A percentile compares a stretch with the other conserved stretches of the same genome.
Evolutionary conservation across 1,140 invertebrate species (phyloP).

Genomic region (Euglossa dilemma): DNA sequence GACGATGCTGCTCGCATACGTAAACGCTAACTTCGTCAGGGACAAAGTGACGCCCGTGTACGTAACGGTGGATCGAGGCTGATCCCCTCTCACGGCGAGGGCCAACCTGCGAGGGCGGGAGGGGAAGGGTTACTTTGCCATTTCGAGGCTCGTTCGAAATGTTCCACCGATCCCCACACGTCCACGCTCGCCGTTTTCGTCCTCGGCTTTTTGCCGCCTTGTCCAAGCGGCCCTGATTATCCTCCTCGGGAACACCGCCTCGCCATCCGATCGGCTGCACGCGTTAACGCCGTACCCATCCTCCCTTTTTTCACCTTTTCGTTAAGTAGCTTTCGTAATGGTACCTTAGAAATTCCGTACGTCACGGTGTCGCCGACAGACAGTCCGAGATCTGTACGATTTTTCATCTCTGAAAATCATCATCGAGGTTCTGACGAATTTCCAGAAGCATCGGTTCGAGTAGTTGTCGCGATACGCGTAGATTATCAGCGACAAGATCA

Average conservation of each 20-base stretch:
- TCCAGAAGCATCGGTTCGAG: too few species aligned
- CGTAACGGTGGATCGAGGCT: constrained; percentile 19
- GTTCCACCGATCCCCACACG: constrained; percentile 28
- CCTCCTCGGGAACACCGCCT: too few species aligned
- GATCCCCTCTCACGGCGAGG: background rate
- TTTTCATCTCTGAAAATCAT: too few species aligned
- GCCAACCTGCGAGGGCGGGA: background rate
- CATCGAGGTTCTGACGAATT: too few species aligned
- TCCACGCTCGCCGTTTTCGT: constrained; percentile 43
- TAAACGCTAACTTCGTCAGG: constrained; percentile 74
- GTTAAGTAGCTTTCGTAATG: too few species aligned
- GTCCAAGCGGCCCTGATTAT: background rate
- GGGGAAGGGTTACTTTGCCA: constrained; percentile 33
- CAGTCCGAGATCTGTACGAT: too few species aligned
- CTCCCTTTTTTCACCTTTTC: too few species aligned
- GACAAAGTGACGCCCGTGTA: constrained; percentile 74
- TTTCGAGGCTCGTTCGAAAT: constrained; percentile 60
- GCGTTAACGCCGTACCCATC: constrained; percentile 1
- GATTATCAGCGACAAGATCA: too few species aligned
- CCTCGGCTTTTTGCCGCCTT: constrained; percentile 20
- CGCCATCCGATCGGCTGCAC: background rate
- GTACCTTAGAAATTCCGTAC: too few species aligned
- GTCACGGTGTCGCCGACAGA: too few species aligned
- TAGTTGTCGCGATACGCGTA: too few species aligned
- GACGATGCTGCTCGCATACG: constrained; percentile 72